Conservation (phyloP, 2,797 vertebrate species). For the Mionectes olivaceus region DNA sequence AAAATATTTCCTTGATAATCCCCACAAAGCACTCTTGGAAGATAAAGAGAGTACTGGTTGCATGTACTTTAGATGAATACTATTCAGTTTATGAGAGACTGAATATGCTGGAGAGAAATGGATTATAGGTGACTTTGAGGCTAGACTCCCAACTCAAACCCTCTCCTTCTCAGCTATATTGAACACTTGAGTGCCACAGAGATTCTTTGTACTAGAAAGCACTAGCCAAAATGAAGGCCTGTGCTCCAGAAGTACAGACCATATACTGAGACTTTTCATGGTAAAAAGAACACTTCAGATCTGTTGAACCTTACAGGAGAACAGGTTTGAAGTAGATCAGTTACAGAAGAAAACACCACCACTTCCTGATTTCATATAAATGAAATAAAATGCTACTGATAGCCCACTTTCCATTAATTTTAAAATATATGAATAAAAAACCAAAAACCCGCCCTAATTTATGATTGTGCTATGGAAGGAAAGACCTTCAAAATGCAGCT, state of each 20-base stretch:
- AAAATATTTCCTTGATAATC: neutral
- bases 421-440: neutral
- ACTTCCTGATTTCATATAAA: neutral
- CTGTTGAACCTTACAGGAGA: neutral
- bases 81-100: neutral
- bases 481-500: neutral
- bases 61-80: neutral
- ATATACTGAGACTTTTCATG: neutral
- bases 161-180: neutral
- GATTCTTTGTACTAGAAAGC: neutral
- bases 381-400: neutral
- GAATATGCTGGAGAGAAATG: neutral
- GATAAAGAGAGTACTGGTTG: neutral
- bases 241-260: neutral
- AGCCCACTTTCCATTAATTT: neutral
- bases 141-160: neutral
- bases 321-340: neutral
- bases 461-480: accelerated
- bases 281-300: neutral
- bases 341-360: neutral
- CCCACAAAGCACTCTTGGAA: neutral
- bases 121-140: neutral
- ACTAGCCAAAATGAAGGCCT: neutral
- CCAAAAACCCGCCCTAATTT: accelerated
- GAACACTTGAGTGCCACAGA: neutral